Evolutionary conservation across 2,888 invertebrate species (phyloP), one percentile per base, ranked within the genome.

Genomic region (Tipula unca): DNA sequence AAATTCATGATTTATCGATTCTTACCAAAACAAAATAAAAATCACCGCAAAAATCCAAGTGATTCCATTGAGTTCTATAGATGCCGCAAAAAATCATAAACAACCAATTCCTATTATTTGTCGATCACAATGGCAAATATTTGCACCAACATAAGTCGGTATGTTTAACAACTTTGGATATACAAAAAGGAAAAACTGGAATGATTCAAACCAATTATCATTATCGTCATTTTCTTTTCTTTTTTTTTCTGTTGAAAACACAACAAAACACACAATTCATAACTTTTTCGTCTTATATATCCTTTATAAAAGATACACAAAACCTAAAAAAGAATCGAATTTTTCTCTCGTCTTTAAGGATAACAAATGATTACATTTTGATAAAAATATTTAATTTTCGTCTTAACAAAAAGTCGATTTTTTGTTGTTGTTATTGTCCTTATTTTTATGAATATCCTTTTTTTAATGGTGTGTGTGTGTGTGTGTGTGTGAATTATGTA

Each of bases 361-460:
- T 69, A 69, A 69, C 69, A 69, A 69, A 69, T 69, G 25, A 69
- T 69, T 69, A 69, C 69, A 69, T 69, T 69, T 69, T 69, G 69
- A 69, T 69, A 69, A 69, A 69, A 69, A 69, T 69, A 69, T 69
- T 69, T 69, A 69, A 69, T 69, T 69, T 69, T 69, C 69, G 25
- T 69, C 20, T 69, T 69, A 69, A 69, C 69, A 69, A 69, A 69
- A 69, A 69, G 69, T 69, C 69, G 48, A 17, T 10, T 69, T 69
- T 25, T 69, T 69, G 69, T 25, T 25, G 8, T 69, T 17, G 0
- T 69, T 69, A 25, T 25, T 69, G 69, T 69, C 25, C 25, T 25
- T 69, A 25, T 1, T n/a, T 25, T 69, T 69, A 10, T 48, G 25
- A 69, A 69, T 69, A 69, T 69, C 25, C 69, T 25, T 69, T 69